Percentiles rank a stretch among this genome's conserved stretches.
Evolutionary conservation across 2,797 vertebrate genomes (phyloP).

Genomic region (Myoxocephalus aenaeus): DNA sequence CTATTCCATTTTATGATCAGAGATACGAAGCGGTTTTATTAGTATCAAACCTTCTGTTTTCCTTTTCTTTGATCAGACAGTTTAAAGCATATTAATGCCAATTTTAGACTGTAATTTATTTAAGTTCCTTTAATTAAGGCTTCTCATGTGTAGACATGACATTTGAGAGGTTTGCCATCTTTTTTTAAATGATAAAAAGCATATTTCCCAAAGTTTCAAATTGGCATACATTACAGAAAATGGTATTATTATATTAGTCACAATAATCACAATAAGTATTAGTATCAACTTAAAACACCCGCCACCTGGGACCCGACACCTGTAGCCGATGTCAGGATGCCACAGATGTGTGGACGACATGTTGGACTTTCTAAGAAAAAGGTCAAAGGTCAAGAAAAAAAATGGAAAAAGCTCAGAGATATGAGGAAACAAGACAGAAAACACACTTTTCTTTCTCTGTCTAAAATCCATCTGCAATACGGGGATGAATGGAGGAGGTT

Average conservation of each 20-base stretch:
- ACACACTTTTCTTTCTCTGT: slow-evolving; percentile 10
- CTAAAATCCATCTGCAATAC: slow-evolving; percentile 36
- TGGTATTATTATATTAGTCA: not conserved
- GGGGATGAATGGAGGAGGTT: slow-evolving; percentile 32
- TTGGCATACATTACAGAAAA: not conserved
- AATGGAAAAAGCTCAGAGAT: slow-evolving; percentile 1
- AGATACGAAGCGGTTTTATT: not conserved
- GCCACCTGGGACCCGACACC: not conserved
- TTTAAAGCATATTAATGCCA: no score
- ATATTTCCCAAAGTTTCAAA: not conserved
- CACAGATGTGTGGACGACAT: not conserved
- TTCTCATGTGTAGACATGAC: not conserved
- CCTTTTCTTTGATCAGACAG: not conserved
- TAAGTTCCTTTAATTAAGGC: not conserved
- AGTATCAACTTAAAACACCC: not conserved
- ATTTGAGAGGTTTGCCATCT: not conserved
- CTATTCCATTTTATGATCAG: not conserved
- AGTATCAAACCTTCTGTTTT: not conserved
- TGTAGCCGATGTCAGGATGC: not conserved
- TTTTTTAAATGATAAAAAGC: not conserved
- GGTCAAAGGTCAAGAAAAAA: not conserved
- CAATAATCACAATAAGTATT: not conserved
- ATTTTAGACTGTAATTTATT: not conserved
- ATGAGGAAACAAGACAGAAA: slow-evolving; percentile 13
- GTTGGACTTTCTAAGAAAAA: not conserved